Evolutionary conservation across 2,797 vertebrate genomes (phyloP), one percentile per base, ranked within the genome.

Genomic region (Naso thynnoides): DNA sequence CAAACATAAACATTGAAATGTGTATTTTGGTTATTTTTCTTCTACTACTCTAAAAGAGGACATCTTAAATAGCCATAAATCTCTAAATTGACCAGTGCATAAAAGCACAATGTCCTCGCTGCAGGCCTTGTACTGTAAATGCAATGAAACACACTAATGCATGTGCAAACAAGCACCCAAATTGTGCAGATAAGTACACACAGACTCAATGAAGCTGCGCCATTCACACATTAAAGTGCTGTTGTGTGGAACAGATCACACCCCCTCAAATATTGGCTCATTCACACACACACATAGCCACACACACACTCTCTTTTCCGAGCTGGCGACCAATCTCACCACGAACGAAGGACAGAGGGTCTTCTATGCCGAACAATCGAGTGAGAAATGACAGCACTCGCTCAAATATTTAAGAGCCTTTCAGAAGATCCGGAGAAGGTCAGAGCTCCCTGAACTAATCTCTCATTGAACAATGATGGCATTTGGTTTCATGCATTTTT

Each of bases 361-460:
- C 73, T 73, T 93, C 88, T 93, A 70, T 92, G 86, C 61, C 70
- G 56, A 66, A 86, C 85, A 86, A 77, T 63, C 3, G 73, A 89
- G 77, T 89, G 90, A 93, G 78, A 92, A 89, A 92, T 90, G 89
- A 91, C 91, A 92, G 87, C 71, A 78, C 84, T 90, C 83, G 64
- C 78, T 88, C 86, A 92, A 92, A 92, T 92, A 93, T 93, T 92
- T 92, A 84, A 83, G 85, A 75, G 84, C 90, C 89, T 91, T 91
- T 91, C 74, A 89, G 87, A 88, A 81, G 84, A 86, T 92, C 85
- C 84, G 82, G 88, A 79, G 69, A 90, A 88, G 91, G 92, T 94
- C 92, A 90, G 56, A 56, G 79, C 89, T 64, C 78, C 84, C 75
- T 84, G 88, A 87, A 89, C 88, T 78, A 84, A 88, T 89, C 89